A percentile compares a stretch with the other conserved stretches of the same genome.
phyloP scores from a whole-genome alignment of 2,797 vertebrate genomes.

The Malurus splendens region DNA sequence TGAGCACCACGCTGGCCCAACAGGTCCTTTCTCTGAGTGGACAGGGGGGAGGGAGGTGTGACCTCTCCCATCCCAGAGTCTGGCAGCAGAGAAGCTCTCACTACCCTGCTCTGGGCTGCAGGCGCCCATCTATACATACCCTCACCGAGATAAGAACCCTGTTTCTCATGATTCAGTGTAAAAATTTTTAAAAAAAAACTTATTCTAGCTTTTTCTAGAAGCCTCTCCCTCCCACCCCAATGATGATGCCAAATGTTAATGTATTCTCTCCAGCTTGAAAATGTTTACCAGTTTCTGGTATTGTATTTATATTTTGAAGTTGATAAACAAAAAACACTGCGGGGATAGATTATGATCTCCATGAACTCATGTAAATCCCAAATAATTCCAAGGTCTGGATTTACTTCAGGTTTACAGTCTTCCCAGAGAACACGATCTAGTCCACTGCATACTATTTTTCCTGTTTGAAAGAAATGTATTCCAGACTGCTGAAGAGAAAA shows the following conservation, averaged over 20 bases:
- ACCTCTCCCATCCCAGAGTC: fast-evolving
- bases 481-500: slow-evolving; percentile 37
- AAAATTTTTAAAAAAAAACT: neutral
- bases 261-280: neutral
- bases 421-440: neutral
- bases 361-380: neutral
- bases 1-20: neutral
- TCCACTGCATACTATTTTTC: neutral
- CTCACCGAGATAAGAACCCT: fast-evolving
- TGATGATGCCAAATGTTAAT: neutral
- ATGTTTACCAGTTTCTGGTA: neutral
- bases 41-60: too few relatives aligned
- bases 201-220: neutral
- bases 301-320: neutral
- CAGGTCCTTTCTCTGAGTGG: fast-evolving
- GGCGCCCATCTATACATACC: fast-evolving
- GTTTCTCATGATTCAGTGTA: neutral
- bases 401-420: neutral
- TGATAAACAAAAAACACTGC: neutral
- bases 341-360: neutral
- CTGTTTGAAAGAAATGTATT: neutral
- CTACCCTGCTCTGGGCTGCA: neutral
- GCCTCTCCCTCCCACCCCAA: neutral
- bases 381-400: neutral
- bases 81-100: neutral